phyloP scores from a whole-genome alignment of 2,888 invertebrate genomes.

The Cloeon dipterum region DNA sequence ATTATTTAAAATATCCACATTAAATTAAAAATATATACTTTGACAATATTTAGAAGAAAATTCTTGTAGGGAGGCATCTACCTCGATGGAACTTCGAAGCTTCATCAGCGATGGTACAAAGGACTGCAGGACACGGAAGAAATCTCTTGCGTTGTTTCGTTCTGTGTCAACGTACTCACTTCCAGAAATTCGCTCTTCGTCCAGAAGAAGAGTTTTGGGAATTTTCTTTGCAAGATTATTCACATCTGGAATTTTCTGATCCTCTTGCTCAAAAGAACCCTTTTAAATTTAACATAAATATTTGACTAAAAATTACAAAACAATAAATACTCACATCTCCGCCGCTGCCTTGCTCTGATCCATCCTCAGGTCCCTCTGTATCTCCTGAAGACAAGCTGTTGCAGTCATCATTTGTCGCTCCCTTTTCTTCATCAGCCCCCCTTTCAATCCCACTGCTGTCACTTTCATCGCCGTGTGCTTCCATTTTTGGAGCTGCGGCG shows the following conservation, averaged over 20 bases:
- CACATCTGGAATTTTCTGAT: conserved; percentile 18
- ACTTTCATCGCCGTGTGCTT: conserved; percentile 21
- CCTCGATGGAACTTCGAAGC: conserved; percentile 60
- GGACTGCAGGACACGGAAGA: conserved; percentile 49
- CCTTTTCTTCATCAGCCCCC: conserved; percentile 10
- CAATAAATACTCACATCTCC: conserved; percentile 5
- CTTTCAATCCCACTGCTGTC: conserved; percentile 21
- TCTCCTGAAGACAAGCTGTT: conserved; percentile 24
- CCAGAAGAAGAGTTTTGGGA: conserved; percentile 23
- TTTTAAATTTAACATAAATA: too few relatives aligned
- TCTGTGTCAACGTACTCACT: conserved; percentile 64
- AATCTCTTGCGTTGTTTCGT: conserved; percentile 65
- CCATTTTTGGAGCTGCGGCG: conserved; percentile 40
- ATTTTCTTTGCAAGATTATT: conserved; percentile 26
- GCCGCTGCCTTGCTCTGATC: conserved; percentile 11
- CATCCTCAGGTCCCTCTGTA: conserved; percentile 48
- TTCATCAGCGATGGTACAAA: conserved; percentile 53
- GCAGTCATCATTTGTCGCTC: conserved; percentile 8
- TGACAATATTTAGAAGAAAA: conserved; percentile 83
- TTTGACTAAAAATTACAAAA: neutral
- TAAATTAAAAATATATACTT: conserved; percentile 28
- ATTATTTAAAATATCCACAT: neutral
- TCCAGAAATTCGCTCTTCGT: neutral
- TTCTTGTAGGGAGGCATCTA: conserved; percentile 77
- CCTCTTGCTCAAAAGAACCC: too few relatives aligned